phyloP scores from a whole-genome alignment of 2,888 invertebrate genomes.

The Herminia tarsipennalis region DNA sequence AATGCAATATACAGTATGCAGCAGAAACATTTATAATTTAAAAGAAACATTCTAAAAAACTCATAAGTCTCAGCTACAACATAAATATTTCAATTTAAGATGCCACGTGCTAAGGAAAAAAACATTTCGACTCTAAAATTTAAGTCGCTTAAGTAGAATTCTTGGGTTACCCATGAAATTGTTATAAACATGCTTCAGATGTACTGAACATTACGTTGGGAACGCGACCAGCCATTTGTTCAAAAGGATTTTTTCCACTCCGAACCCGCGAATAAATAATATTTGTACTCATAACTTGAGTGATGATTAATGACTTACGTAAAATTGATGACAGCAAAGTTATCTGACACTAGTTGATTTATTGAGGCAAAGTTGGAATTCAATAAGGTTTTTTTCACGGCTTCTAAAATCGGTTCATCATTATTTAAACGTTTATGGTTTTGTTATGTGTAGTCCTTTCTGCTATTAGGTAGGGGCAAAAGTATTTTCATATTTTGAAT shows the following conservation, averaged over 20 bases:
- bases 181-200: conserved; percentile 49
- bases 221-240: conserved; percentile 54
- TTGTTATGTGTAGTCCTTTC: too few species aligned
- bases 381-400: conserved; percentile 35
- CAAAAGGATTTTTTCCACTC: conserved; percentile 44
- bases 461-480: too few species aligned
- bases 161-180: conserved; percentile 42
- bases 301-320: conserved; percentile 41
- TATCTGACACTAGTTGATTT: conserved; percentile 49
- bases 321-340: conserved; percentile 47
- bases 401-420: conserved; percentile 11
- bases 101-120: conserved; percentile 11
- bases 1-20: too few species aligned
- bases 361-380: conserved; percentile 38
- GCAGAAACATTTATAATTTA: conserved; percentile 1
- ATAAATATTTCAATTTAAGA: conserved; percentile 10
- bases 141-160: conserved; percentile 31
- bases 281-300: conserved; percentile 31
- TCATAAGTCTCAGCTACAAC: background rate
- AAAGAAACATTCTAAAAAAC: background rate
- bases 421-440: too few species aligned
- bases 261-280: conserved; percentile 34
- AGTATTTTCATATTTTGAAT: too few species aligned
- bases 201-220: conserved; percentile 46
- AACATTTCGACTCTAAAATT: conserved; percentile 25